Evolutionary conservation across 2,888 invertebrate genomes (phyloP), one percentile per base, ranked within the genome.

Genomic region (Xylota sylvarum): DNA sequence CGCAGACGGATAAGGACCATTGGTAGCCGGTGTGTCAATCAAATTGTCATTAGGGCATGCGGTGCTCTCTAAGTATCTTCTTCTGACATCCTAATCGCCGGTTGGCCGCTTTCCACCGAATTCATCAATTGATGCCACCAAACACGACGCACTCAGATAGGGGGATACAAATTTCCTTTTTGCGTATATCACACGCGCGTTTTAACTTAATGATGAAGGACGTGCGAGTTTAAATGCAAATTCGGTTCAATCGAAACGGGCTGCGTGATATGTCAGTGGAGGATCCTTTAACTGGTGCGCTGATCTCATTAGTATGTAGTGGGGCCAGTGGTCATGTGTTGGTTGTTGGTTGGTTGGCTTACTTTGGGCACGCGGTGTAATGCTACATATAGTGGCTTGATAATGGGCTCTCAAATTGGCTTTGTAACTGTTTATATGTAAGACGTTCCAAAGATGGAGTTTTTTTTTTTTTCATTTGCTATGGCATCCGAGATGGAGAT

Each of bases 151-250:
- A 37, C 43, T n/a, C 35, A 32, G 12, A 69, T 27, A 17, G 7
- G 17, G 37, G 14, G 48, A 6, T 48, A 76, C 67, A 52, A 60
- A 55, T 74, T 67, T 67, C 19, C 40, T 12, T 56, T n/a, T 73
- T 43, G 62, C 32, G 70, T 77, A 72, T 73, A 77, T 82, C 86
- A 86, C 72, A 58, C 55, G 19, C 77, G 69, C 55, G 19, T 62
- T 81, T 81, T 70, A 81, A 81, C 60, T 77, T 76, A 81, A 85
- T 55, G 85, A 85, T 72, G 70, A 85, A 81, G 62, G 82, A 82
- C 86, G 82, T 77, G 86, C 82, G 77, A 86, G 72, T 82, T 78
- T 77, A 78, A 86, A 86, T 86, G 86, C 86, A 86, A 86, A 86
- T 86, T 73, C 62, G 43, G 79, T 37, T 73, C 72, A 82, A 77